Base-by-base conservation (phyloP, 2,797 vertebrate species). In the Falco berigora region DNA sequence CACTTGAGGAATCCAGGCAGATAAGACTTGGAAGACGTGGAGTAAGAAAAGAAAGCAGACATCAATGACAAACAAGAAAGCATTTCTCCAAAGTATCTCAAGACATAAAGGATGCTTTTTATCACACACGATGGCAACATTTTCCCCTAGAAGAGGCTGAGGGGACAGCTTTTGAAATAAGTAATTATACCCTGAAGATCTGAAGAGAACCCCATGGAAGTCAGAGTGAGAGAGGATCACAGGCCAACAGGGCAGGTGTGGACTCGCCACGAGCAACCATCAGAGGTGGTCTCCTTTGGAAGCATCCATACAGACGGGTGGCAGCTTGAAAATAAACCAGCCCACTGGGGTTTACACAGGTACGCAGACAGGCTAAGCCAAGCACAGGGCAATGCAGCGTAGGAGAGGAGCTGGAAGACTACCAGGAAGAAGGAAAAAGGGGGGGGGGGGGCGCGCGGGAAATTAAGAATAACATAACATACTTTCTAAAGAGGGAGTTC, bases 221-320 rank as follows among this genome's bases (percentile, higher is more conserved):
- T 44, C 17, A 13, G 23, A 55, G 24, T 4, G 8, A 16, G 13
- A 16, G n/a, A 75, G 56, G 23, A 42, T 47, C 47, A 62, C 38
- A 52, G 58, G 58, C 46, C 18, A 55, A 9, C 49, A 55, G 3
- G 46, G 17, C 8, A 5, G 25, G 11, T 28, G 14, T 59, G 55
- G 68, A 74, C 25, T 62, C 30, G 3, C 25, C 30, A n/a, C 0
- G 0, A 81, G 64, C 36, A 78, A 19, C 16, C 9, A 8, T 23
- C 42, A 77, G 50, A 46, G 27, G 40, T n/a, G 19, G 28, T 55
- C 15, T 34, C 21, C 50, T 74, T 58, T 23, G 50, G 36, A 93
- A 82, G 27, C 13, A 27, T 4, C 61, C 5, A 4, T 32, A 68
- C 46, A 72, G 53, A 27, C 5, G 30, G 27, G 62, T 47, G 36